Evolutionary conservation across 2,888 invertebrate genomes (phyloP), one percentile per base, ranked within the genome.

Genomic region (Halictus quadricinctus): DNA sequence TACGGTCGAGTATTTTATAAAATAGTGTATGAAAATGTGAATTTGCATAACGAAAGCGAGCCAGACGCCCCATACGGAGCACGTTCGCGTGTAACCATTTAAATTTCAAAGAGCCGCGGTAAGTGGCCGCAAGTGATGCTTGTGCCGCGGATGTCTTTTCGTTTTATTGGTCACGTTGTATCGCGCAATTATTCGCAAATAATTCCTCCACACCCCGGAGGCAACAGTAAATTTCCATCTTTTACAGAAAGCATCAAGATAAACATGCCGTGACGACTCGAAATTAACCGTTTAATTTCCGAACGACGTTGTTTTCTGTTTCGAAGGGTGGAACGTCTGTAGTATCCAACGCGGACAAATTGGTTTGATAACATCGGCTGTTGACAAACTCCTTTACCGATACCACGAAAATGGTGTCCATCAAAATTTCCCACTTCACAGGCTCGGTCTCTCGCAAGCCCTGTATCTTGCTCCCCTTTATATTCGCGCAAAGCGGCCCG

Each of bases 401-500:
- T 64, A 64, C 64, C 64, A 18, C 48, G 72, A 48, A n/a, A 25
- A 21, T 48, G 46, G 72, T 25, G 46, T 46, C 72, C 25, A 46
- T 72, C 72, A 25, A 48, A 25, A 48, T 72, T 29, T 21, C 43
- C 43, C 43, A 43, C 43, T 70, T 43, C 69, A 64, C 64, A 64
- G 29, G 29, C 29, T 29, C 29, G 36, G 36, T 69, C 12, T 12
- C 36, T 10, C 69, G 41, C 41, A 15, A 5, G 69, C 21, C 3
- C 41, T 70, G 12, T n/a, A n/a, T n/a, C 43, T n/a, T 7, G 43
- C 12, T 76, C 66, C 41, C 69, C 36, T 76, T 69, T 76, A 66
- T 41, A 54, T 54, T n/a, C 54, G 12, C 41, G 12, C n/a, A 12
- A 58, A 13, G 41, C 36, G 15, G 8, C 29, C 21, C 48, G 48